Base-by-base conservation (phyloP, 2,113 vertebrate species). In the Neotragus pygmaeus region DNA sequence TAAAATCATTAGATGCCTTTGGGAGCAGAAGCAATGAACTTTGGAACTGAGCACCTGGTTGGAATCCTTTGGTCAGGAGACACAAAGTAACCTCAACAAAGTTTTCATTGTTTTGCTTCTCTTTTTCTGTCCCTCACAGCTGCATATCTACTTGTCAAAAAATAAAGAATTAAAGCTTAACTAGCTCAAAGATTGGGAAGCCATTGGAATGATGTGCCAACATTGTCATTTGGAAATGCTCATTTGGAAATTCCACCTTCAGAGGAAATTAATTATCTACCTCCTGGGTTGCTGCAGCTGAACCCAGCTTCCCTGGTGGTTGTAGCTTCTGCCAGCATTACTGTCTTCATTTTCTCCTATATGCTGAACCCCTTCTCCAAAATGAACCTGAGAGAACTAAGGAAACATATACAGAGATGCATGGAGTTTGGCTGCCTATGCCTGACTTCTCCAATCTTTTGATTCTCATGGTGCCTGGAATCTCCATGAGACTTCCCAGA, bases 1-100 rank as follows among this genome's bases (percentile, higher is more conserved):
- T 97, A 87, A 97, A 95, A 66, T 95, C 97, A 96, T 91, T 93
- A 92, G 33, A 53, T 60, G 78, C 0, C 15, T 60, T 95, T 96
- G 94, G 43, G 96, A 94, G 88, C 30, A 95, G 66, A 91, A 95
- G 81, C 2, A 77, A 51, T 6, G 93, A 5, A 91, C 77, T 84
- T 91, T 88, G 92, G 66, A 43, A 95, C 36, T 73, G 36, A 85
- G 75, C 19, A 96, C 43, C 14, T 39, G 21, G 2, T 60, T 94
- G 94, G 60, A 96, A 70, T 17, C 3, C 49, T 57, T 64, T 53
- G 58, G 51, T n/a, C 49, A 57, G 64, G 83, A 87, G 43, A 36
- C 2, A 53, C 43, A 91, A 64, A 1, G 14, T 25, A 85, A 91
- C 7, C 43, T 96, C 77, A 89, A 88, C 21, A 81, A 70, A 60